Conservation (phyloP, 2,888 invertebrate genomes). For the Caenorhabditis panamensis region DNA sequence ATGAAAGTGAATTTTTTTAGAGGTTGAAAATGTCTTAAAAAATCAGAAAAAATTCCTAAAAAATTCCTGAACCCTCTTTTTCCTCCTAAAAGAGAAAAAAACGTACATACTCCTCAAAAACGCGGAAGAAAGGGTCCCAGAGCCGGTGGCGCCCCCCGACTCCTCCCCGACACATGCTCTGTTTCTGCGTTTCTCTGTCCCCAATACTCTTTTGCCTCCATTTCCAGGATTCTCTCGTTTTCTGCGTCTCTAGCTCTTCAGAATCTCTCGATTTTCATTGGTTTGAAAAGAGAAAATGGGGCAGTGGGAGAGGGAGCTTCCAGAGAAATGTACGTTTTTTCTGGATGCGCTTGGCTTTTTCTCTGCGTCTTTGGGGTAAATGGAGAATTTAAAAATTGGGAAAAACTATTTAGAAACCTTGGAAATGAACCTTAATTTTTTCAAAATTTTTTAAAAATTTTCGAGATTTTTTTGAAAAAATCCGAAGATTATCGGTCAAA, state of each 20-base stretch:
- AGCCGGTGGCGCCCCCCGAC: background rate
- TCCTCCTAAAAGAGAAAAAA: background rate
- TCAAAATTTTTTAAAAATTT: background rate
- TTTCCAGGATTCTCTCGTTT: background rate
- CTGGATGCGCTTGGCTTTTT: background rate
- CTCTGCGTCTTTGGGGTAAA: background rate
- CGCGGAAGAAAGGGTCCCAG: background rate
- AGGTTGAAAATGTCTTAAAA: too few relatives aligned
- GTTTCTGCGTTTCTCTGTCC: background rate
- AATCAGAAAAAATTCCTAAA: background rate
- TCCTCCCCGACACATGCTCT: background rate
- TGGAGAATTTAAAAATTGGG: too few relatives aligned
- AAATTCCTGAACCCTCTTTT: too few relatives aligned
- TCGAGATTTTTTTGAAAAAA: background rate
- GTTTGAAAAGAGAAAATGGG: too few relatives aligned
- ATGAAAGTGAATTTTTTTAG: too few relatives aligned
- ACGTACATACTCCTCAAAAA: background rate
- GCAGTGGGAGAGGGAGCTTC: too few relatives aligned
- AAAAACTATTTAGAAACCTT: too few relatives aligned
- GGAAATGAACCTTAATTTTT: too few relatives aligned
- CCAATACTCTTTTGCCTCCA: background rate
- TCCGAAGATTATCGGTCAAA: too few relatives aligned
- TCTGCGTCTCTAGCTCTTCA: conserved; percentile 5
- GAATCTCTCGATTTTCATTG: too few relatives aligned
- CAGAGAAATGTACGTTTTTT: conserved; percentile 23